phyloP scores from a whole-genome alignment of 2,888 invertebrate species.

The Ecdyonurus torrentis region DNA sequence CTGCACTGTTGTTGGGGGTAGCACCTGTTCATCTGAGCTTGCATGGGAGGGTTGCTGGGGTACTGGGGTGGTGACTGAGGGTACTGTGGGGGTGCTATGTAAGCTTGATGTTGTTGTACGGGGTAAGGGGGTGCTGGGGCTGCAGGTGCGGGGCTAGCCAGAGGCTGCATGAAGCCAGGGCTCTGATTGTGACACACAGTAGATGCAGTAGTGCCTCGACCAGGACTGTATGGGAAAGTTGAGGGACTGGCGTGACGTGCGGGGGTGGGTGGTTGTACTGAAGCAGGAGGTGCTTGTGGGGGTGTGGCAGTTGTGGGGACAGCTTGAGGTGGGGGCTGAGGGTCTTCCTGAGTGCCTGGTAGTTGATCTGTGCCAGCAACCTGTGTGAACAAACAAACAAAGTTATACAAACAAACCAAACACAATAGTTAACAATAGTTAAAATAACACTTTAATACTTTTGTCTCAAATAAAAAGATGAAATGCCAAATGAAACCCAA shows the following conservation, averaged over 20 bases:
- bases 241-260: background rate
- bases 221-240: slow-evolving; percentile 10
- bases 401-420: no score
- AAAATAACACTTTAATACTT: no score
- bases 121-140: slow-evolving; percentile 10
- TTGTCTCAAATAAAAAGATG: no score
- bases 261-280: background rate
- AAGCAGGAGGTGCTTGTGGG: background rate
- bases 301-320: slow-evolving; percentile 5
- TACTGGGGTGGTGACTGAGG: slow-evolving; percentile 20
- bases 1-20: slow-evolving; percentile 21
- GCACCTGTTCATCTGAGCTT: slow-evolving; percentile 10
- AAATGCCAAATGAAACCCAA: no score
- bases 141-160: slow-evolving; percentile 12
- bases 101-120: slow-evolving; percentile 18
- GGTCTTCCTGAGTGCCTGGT: slow-evolving; percentile 11
- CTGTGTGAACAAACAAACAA: slow-evolving; percentile 8
- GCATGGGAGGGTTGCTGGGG: slow-evolving; percentile 24
- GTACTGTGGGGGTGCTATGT: slow-evolving; percentile 23
- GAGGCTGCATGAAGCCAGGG: slow-evolving; percentile 8
- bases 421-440: no score
- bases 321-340: background rate
- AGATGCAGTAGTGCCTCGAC: slow-evolving; percentile 10
- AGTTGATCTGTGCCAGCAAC: slow-evolving; percentile 10
- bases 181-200: background rate